A percentile compares a stretch with the other conserved stretches of the same genome.
Conservation (phyloP, 2,797 vertebrate genomes). For the Pogoniulus pusillus region DNA sequence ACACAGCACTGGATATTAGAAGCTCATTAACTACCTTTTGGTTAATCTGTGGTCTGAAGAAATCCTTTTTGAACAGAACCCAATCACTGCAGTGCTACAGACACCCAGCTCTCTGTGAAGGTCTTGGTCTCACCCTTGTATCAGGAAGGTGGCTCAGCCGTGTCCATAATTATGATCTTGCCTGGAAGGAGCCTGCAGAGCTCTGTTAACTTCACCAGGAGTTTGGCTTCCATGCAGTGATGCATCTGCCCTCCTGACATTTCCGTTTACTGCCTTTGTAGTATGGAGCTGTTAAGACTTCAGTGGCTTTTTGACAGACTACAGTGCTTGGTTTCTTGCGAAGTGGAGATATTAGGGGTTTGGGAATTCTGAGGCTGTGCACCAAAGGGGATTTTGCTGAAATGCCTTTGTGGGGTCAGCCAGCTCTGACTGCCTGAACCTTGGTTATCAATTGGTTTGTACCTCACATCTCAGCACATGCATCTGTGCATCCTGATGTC, state of each 20-base stretch:
- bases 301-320: background rate
- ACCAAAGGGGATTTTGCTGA: background rate
- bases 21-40: background rate
- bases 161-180: background rate
- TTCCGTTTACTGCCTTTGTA: background rate
- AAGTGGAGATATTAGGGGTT: background rate
- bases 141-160: background rate
- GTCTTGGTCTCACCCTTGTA: background rate
- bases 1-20: background rate
- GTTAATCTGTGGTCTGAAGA: background rate
- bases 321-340: background rate
- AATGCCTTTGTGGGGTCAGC: background rate
- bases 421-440: background rate
- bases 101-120: background rate
- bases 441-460: background rate
- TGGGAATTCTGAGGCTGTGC: background rate
- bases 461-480: background rate
- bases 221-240: background rate
- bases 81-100: background rate
- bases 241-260: background rate
- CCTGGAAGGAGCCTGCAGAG: background rate
- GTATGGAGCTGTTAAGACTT: background rate
- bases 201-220: background rate
- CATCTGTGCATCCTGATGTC: background rate
- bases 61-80: background rate